These are phyloP conservation scores for Plutella xylostella DNA, from an alignment of 2,888 invertebrate genomes.

Conservation along the genomic window DNA sequence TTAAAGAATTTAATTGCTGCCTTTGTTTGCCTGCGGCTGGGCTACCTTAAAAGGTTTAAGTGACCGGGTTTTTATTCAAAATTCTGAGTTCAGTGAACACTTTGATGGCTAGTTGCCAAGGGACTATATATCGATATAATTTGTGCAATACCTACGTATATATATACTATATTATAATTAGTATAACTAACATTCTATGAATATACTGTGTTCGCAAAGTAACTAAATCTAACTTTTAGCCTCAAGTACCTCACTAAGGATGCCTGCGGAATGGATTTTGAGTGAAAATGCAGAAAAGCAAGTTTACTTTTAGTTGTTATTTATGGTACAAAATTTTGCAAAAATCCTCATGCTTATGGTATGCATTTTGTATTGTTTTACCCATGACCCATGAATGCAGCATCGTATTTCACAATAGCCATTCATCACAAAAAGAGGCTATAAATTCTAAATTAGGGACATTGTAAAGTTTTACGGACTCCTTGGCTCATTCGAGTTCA, in stretches of 20 bases:
- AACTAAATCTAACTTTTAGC: no score
- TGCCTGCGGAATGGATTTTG: not conserved
- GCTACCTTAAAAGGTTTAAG: slow-evolving; percentile 16
- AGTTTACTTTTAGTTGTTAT: no score
- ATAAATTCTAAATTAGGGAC: slow-evolving; percentile 52
- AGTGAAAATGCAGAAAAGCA: no score
- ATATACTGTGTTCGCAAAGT: no score
- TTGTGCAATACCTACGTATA: no score
- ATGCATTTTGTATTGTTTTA: slow-evolving; percentile 14
- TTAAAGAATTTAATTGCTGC: slow-evolving; percentile 20
- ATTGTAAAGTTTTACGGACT: slow-evolving; percentile 58
- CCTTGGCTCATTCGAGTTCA: slow-evolving; percentile 31
- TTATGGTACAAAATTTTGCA: no score
- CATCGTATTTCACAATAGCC: slow-evolving; percentile 48
- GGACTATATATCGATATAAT: no score
- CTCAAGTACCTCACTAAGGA: no score
- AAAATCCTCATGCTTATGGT: no score
- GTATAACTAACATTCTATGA: no score
- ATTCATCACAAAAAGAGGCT: slow-evolving; percentile 38
- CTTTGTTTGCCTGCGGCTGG: slow-evolving; percentile 16
- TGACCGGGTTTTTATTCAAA: slow-evolving; percentile 6
- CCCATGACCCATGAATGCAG: slow-evolving; percentile 17
- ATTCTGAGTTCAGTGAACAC: slow-evolving; percentile 5
- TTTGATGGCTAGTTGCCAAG: not conserved
- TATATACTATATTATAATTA: no score